Base-by-base conservation (phyloP, 2,797 vertebrate genomes). In the Geotrypetes seraphini region DNA sequence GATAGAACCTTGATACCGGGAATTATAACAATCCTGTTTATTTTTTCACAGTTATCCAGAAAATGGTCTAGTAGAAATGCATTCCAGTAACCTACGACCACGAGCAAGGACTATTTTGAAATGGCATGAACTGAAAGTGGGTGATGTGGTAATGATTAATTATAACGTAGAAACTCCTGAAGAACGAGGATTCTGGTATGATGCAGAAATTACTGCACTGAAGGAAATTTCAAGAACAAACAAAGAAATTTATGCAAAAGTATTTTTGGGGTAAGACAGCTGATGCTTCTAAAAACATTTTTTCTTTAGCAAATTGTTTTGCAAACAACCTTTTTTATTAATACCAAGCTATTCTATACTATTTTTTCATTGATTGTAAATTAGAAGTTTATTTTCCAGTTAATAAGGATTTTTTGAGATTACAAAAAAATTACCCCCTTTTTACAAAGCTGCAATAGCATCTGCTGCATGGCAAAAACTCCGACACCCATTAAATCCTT, bases 181-280 rank as follows among this genome's bases (percentile, higher is more conserved):
- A 41, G 92, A 97, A 71, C 85, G 95, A 70, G 95, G 95, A 57
- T 97, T 97, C 68, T 97, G 95, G 95, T 99, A 92, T 50, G 92
- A 99, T 42, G 92, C 90, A 17, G 90, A 96, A 80, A 76, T 99
- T 61, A 87, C 85, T 33, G 41, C 76, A 36, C 17, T 96, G 63
- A 92, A 88, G 65, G 89, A 91, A 69, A 64, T 89, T 16, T 90
- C 95, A 57, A 90, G 95, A 61, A 97, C 93, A 69, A 96, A 89
- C 71, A 97, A 90, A 75, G 94, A 99, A 81, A 84, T 97, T 58
- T 77, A 81, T 54, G 90, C 87, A 57, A 97, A 91, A 75, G 89
- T 99, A 70, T 81, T 93, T 39, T 77, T 97, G 38, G 90, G 95
- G 94, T 98, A 83, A 87, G 83, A 66, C 43, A 60, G 51, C 38